Conservation (phyloP, 37 sponge, comb jelly and placozoan genomes). For the Aplysina aerophoba region DNA sequence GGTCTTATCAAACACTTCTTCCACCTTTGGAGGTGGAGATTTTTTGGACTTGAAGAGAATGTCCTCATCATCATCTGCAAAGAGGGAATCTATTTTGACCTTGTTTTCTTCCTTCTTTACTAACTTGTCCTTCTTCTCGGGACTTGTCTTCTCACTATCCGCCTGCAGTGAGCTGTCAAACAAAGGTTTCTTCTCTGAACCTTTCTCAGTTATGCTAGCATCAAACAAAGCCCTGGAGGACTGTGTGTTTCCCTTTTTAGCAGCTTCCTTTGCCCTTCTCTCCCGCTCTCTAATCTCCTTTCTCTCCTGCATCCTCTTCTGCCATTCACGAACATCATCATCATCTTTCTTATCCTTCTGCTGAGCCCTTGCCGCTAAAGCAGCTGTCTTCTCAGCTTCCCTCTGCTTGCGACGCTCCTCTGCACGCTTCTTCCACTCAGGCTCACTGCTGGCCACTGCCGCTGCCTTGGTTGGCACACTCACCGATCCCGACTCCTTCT, state of each 20-base stretch:
- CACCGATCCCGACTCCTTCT: conserved; percentile 43
- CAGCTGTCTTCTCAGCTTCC: conserved; percentile 27
- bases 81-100: conserved; percentile 10
- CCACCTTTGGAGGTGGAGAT: neutral
- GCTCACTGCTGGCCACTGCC: neutral
- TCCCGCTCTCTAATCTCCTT: neutral
- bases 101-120: neutral
- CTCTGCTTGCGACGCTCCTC: conserved; percentile 13
- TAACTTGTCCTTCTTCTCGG: neutral
- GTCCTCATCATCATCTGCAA: conserved; percentile 20
- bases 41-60: neutral
- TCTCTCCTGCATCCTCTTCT: conserved; percentile 13
- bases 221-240: too few relatives aligned
- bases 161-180: neutral
- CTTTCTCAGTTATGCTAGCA: neutral
- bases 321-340: conserved; percentile 12
- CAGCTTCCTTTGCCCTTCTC: neutral
- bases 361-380: neutral
- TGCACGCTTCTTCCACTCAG: conserved; percentile 29
- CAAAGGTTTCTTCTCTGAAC: neutral
- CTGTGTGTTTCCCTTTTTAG: neutral
- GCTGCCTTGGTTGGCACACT: conserved; percentile 15
- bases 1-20: neutral
- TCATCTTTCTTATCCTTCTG: neutral
- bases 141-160: neutral